A percentile compares a stretch with the other conserved stretches of the same genome.
Conservation (phyloP, 1,140 invertebrate genomes). For the Achroia grisella region DNA sequence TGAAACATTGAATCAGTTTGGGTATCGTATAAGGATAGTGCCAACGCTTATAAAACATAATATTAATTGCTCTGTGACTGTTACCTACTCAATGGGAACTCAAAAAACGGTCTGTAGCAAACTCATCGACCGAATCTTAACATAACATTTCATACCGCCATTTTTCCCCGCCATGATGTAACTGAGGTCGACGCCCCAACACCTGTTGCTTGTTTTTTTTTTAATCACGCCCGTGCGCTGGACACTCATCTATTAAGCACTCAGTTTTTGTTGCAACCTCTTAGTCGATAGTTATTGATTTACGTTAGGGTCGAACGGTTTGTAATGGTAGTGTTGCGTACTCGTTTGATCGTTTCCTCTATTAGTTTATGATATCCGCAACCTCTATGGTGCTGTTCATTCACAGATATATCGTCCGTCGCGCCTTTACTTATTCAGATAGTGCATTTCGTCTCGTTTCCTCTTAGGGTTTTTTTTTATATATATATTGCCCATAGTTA, state of each 20-base stretch:
- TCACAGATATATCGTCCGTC: neutral
- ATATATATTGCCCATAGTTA: neutral
- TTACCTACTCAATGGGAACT: conserved; percentile 16
- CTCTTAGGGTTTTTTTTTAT: neutral
- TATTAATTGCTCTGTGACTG: too few species aligned
- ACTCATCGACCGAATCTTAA: conserved; percentile 21
- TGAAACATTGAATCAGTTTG: too few species aligned
- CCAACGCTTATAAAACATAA: too few species aligned
- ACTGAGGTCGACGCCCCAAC: conserved; percentile 34
- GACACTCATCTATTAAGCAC: conserved; percentile 41
- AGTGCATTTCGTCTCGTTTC: neutral
- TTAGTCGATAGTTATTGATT: conserved; percentile 42
- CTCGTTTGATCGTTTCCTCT: neutral
- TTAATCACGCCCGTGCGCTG: conserved; percentile 26
- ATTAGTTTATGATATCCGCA: conserved; percentile 1
- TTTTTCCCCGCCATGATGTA: conserved; percentile 46
- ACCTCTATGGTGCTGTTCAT: neutral
- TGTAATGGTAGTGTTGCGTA: neutral
- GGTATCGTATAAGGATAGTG: too few species aligned
- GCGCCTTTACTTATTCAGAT: neutral
- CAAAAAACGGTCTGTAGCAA: conserved; percentile 18
- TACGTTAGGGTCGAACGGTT: conserved; percentile 17
- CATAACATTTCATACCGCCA: conserved; percentile 19
- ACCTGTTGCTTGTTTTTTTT: conserved; percentile 48
- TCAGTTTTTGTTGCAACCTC: conserved; percentile 38